Evolutionary conservation across 2,888 invertebrate species (phyloP).

Genomic region (Cremastinae sp.): DNA sequence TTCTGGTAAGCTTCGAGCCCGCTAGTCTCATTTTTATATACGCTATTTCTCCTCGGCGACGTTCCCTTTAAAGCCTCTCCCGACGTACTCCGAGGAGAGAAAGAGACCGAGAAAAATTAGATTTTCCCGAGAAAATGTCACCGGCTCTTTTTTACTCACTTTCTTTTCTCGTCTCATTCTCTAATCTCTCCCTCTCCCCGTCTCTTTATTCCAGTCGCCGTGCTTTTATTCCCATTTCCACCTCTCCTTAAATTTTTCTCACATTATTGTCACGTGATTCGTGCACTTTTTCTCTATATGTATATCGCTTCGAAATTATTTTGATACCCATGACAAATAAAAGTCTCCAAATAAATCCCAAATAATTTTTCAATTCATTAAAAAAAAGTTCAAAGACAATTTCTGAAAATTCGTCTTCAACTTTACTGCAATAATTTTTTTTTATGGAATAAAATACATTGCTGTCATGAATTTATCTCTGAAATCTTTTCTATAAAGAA

Average conservation of each 20-base stretch:
- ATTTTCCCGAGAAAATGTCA: conserved; percentile 72
- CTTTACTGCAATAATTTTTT: too few relatives aligned
- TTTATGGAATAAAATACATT: too few relatives aligned
- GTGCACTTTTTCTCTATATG: conserved; percentile 22
- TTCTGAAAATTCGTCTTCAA: too few relatives aligned
- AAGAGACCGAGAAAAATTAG: conserved; percentile 70
- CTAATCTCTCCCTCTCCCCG: background rate
- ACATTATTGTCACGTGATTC: conserved; percentile 17
- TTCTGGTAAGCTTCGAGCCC: conserved; percentile 41
- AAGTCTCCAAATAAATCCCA: too few relatives aligned
- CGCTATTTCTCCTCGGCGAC: conserved; percentile 38
- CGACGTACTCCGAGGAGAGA: conserved; percentile 58
- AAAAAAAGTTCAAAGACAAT: too few relatives aligned
- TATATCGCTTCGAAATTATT: too few relatives aligned
- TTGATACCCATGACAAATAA: too few relatives aligned
- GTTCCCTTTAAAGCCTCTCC: conserved; percentile 56
- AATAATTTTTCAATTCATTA: too few relatives aligned
- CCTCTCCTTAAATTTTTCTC: conserved; percentile 46
- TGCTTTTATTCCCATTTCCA: conserved; percentile 39
- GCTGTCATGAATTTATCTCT: background rate
- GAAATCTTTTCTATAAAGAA: too few relatives aligned
- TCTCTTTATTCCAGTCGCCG: too few relatives aligned
- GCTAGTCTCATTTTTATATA: conserved; percentile 42
- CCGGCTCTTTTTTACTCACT: conserved; percentile 17
- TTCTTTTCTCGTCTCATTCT: conserved; percentile 21